phyloP scores from a whole-genome alignment of 1,140 invertebrate species.

The Drosophila malerkotliana region DNA sequence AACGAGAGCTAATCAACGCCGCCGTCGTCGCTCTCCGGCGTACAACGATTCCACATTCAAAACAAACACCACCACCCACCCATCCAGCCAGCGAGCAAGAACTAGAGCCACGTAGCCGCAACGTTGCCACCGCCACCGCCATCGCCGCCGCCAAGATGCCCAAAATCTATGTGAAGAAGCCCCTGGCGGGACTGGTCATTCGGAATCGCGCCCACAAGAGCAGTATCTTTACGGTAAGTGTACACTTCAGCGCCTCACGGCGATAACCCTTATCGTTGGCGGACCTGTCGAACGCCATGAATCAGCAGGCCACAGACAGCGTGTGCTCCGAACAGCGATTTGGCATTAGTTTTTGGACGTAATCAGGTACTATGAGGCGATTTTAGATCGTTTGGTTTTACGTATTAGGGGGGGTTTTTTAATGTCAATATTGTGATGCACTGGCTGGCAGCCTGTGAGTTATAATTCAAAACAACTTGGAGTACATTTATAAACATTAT shows the following conservation, averaged over 20 bases:
- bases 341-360: slow-evolving; percentile 36
- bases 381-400: neutral
- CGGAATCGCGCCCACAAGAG: slow-evolving; percentile 90
- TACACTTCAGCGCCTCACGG: neutral
- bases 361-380: slow-evolving; percentile 5
- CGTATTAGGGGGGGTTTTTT: neutral
- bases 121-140: slow-evolving; percentile 31
- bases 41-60: slow-evolving; percentile 12
- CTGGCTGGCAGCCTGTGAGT: too few relatives aligned
- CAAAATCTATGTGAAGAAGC: slow-evolving; percentile 83
- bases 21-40: slow-evolving; percentile 12
- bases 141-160: slow-evolving; percentile 64
- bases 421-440: neutral
- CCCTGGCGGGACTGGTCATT: slow-evolving; percentile 87
- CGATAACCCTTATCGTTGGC: slow-evolving; percentile 22
- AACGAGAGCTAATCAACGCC: slow-evolving; percentile 31
- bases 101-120: slow-evolving; percentile 57
- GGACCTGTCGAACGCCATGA: slow-evolving; percentile 11
- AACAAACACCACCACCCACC: slow-evolving; percentile 16
- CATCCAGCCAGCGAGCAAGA: slow-evolving; percentile 10
- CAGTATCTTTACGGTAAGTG: slow-evolving; percentile 89
- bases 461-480: too few relatives aligned
- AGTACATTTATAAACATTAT: too few relatives aligned
- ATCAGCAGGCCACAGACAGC: slow-evolving; percentile 19
- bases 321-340: slow-evolving; percentile 25